Evolutionary conservation across 2,113 vertebrate species (phyloP).

Genomic region (Pelecanoides urinatrix): DNA sequence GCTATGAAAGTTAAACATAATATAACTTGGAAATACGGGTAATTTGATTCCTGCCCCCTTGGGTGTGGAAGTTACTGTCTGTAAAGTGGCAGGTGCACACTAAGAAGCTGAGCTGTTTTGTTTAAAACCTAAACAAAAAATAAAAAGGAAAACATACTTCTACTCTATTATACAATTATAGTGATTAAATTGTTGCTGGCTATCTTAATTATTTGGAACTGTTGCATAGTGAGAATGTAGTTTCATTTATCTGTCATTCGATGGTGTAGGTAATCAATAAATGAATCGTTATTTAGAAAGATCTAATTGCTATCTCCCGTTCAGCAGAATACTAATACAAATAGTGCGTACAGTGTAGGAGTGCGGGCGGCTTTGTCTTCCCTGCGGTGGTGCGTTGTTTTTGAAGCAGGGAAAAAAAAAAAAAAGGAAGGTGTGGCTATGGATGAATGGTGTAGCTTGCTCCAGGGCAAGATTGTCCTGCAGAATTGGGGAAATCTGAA

Average conservation of each 20-base stretch:
- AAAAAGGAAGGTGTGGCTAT: slow-evolving; percentile 44
- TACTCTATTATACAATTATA: background rate
- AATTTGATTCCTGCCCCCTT: slow-evolving; percentile 25
- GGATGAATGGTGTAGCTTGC: slow-evolving; percentile 66
- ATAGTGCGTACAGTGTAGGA: background rate
- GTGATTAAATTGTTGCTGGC: slow-evolving; percentile 9
- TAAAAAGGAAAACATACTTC: background rate
- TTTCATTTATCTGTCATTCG: background rate
- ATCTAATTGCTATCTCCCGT: background rate
- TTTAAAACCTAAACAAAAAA: slow-evolving; percentile 6
- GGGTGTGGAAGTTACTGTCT: background rate
- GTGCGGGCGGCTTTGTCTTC: slow-evolving; percentile 23
- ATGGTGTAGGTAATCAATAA: background rate
- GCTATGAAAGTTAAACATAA: background rate
- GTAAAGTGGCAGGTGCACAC: background rate
- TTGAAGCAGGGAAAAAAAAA: background rate
- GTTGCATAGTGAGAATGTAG: background rate
- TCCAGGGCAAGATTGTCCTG: slow-evolving; percentile 73
- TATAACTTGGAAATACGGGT: background rate
- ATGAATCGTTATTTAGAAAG: background rate
- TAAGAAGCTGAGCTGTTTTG: background rate
- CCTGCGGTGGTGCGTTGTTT: slow-evolving; percentile 23
- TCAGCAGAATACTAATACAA: background rate
- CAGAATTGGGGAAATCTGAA: slow-evolving; percentile 67
- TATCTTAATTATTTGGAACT: slow-evolving; percentile 45